Evolutionary conservation across 2,888 invertebrate species (phyloP), one percentile per base, ranked within the genome.

Genomic region (Trypoxylon attenuatum): DNA sequence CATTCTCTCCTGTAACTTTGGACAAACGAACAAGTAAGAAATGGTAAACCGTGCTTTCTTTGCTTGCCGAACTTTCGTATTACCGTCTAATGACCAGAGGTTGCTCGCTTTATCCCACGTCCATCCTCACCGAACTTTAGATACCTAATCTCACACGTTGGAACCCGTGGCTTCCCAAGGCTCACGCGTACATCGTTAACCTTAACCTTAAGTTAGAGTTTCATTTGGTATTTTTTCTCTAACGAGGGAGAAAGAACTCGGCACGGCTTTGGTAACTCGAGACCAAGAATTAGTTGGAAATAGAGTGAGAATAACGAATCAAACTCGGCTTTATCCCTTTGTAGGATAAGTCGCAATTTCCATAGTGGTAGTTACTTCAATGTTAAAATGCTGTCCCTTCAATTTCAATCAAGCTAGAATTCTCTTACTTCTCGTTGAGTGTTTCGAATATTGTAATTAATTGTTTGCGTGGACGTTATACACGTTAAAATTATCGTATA

Each of bases 61-160:
- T 56, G 45, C 33, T 5, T 21, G 39, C 23, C 25, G 43, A 75
- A 75, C 75, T 75, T 74, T 75, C 29, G 66, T 65, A 75, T 75
- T 74, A 74, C 51, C 69, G 71, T 75, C 61, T 75, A 74, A 74
- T 64, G 72, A 71, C 51, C 43, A 60, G n/a, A n/a, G n/a, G n/a
- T n/a, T n/a, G n/a, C n/a, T 52, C 65, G 62, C 39, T 54, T 45
- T 56, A 56, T n/a, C n/a, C 33, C 33, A 63, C 60, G 22, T 43
- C 58, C 25, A 45, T 55, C 43, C 51, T 50, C 52, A 49, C 19
- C 22, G 49, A 72, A 74, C 71, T 68, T 62, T 27, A 27, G 50
- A 53, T 57, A 63, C 58, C 65, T 69, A 74, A 74, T 74, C 64
- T 42, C 51, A 52, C 63, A 63, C 62, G 60, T 74, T 65, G 60